These are phyloP conservation scores for Salticus scenicus DNA, from an alignment of 2,888 invertebrate genomes.

Conservation along the genomic window DNA sequence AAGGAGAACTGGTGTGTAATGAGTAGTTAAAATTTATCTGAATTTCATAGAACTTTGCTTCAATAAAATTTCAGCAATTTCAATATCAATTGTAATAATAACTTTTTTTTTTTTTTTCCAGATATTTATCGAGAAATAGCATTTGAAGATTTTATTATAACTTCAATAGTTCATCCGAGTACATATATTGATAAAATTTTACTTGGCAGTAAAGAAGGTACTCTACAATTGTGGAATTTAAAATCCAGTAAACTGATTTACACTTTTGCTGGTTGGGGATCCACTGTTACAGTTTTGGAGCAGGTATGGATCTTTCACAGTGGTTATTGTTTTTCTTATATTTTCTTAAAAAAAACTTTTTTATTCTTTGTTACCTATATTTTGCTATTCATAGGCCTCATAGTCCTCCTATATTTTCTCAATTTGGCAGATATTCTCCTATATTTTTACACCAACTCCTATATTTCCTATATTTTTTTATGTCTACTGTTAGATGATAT, in stretches of 20 bases:
- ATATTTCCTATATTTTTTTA: no score
- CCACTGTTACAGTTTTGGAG: conserved; percentile 84
- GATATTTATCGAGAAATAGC: conserved; percentile 75
- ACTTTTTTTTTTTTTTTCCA: conserved; percentile 72
- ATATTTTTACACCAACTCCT: no score
- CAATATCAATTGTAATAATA: no score
- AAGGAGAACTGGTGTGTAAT: neutral
- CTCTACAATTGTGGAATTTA: conserved; percentile 92
- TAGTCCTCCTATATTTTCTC: no score
- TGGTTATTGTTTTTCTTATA: no score
- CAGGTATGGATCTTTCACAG: no score
- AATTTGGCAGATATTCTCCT: no score
- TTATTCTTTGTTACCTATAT: no score
- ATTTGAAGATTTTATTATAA: conserved; percentile 84
- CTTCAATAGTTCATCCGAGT: conserved; percentile 90
- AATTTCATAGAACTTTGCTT: neutral
- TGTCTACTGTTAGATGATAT: no score
- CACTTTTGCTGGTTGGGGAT: conserved; percentile 85
- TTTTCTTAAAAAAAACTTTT: no score
- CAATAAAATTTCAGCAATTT: no score
- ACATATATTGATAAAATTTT: conserved; percentile 96
- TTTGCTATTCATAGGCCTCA: no score
- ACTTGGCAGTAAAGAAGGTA: conserved; percentile 89
- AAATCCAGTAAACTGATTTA: conserved; percentile 85
- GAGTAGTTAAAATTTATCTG: neutral